Conservation (phyloP, 2,113 vertebrate genomes). For the Embiotoca jacksoni region DNA sequence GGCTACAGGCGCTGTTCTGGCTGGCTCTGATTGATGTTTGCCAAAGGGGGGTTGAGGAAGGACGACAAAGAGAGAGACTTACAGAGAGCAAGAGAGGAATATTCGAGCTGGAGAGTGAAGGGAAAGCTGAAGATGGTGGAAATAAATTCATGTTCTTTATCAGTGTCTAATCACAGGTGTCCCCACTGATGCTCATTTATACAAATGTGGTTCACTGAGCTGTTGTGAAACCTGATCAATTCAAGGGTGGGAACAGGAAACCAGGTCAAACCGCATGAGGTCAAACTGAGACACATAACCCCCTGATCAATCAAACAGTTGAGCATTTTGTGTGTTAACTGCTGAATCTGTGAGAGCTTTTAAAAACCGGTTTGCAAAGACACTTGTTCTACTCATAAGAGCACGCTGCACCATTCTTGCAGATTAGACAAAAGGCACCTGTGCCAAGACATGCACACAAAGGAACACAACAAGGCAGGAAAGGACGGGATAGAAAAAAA, state of each 20-base stretch:
- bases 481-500: slow-evolving; percentile 34
- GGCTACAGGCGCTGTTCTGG: slow-evolving; percentile 57
- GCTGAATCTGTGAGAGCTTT: slow-evolving; percentile 1
- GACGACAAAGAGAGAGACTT: slow-evolving; percentile 20
- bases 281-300: slow-evolving; percentile 26
- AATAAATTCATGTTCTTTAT: slow-evolving; percentile 13
- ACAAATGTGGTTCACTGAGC: slow-evolving; percentile 3
- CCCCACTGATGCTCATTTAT: slow-evolving; percentile 9
- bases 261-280: slow-evolving; percentile 33
- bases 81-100: not conserved
- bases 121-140: slow-evolving; percentile 5
- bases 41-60: not conserved
- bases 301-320: not conserved
- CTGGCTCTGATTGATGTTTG: slow-evolving; percentile 56
- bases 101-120: slow-evolving; percentile 6
- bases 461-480: slow-evolving; percentile 44
- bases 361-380: slow-evolving; percentile 32
- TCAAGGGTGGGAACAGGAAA: slow-evolving; percentile 24
- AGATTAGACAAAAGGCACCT: slow-evolving; percentile 56
- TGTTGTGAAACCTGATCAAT: slow-evolving; percentile 37
- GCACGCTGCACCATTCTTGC: slow-evolving; percentile 35
- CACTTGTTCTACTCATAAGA: not conserved
- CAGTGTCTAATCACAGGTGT: slow-evolving; percentile 19
- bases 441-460: slow-evolving; percentile 26
- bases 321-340: not conserved